Base-by-base conservation (phyloP, 2,113 vertebrate species). In the Zapus hudsonius region DNA sequence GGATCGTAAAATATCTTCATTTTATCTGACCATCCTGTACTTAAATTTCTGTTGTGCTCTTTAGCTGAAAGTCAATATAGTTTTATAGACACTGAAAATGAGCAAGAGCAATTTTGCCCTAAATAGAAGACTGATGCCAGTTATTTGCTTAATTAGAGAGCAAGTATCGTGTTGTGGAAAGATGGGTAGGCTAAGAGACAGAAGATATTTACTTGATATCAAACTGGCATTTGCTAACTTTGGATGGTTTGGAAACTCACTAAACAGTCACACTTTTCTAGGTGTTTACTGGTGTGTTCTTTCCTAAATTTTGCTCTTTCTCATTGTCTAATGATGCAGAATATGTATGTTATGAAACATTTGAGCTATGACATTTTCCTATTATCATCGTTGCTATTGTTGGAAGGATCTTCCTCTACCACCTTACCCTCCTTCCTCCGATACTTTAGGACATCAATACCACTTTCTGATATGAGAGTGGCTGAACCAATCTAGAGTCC, bases 81-180 rank as follows among this genome's bases (percentile, higher is more conserved):
- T 87, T 79, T 94, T 64, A 84, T 80, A 63, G 42, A 19, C 84
- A 83, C 11, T 70, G 9, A 84, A 69, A 88, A 36, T 75, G 19
- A 25, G 22, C 2, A 20, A 63, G 12, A 81, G 33, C 93, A 38
- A 36, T 72, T 61, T 84, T 96, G 31, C n/a, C 38, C 40, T 72
- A 87, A 93, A 52, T 93, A 29, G 73, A 91, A 70, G 69, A 84
- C 29, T 76, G 19, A 59, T 75, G 23, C 83, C 69, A 83, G 5
- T 92, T 91, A 86, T 55, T 91, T 70, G 5, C 76, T 89, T 89
- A 83, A 75, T 52, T 85, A 61, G 72, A 84, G 38, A 95, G 13
- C 64, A 57, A 73, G 19, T 88, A 47, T 81, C 47, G 27, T 73
- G 38, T 86, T 79, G 57, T 57, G 70, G 52, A 87, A 87, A 38